Conservation (phyloP, 2,797 vertebrate genomes). For the Poeciliopsis infans region DNA sequence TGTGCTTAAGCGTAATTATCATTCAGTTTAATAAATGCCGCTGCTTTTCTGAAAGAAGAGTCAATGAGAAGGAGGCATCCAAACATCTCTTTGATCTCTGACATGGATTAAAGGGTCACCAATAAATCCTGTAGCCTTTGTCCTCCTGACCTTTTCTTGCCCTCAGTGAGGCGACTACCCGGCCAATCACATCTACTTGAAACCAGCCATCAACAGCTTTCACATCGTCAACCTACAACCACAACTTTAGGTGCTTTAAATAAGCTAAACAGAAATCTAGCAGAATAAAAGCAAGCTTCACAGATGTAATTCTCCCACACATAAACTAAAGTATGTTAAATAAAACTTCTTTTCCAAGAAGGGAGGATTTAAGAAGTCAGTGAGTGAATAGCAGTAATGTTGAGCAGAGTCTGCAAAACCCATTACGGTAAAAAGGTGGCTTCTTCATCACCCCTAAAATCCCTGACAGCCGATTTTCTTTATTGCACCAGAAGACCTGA, state of each 20-base stretch:
- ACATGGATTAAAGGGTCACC: constrained; percentile 53
- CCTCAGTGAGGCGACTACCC: constrained; percentile 30
- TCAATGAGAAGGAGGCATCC: constrained; percentile 47
- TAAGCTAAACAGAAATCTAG: constrained; percentile 4
- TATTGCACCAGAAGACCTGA: constrained; percentile 54
- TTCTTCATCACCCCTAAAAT: constrained; percentile 39
- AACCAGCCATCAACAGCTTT: constrained; percentile 29
- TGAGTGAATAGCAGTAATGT: constrained; percentile 33
- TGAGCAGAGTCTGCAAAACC: constrained; percentile 72
- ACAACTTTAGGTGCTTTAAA: constrained; percentile 11
- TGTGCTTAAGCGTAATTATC: constrained; percentile 52
- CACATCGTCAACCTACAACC: constrained; percentile 30
- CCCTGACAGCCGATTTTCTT: constrained; percentile 66
- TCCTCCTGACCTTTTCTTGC: constrained; percentile 64
- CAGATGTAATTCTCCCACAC: neutral
- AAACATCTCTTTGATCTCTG: constrained; percentile 75
- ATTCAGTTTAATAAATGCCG: constrained; percentile 34
- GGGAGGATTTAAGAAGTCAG: constrained; percentile 29
- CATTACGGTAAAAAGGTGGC: constrained; percentile 71
- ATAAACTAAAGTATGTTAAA: constrained; percentile 3
- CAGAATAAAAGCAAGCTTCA: constrained; percentile 7
- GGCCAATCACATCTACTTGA: constrained; percentile 35
- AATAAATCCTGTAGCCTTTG: constrained; percentile 71
- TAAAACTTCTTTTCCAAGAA: constrained; percentile 14
- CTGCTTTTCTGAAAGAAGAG: neutral